Evolutionary conservation across 2,113 vertebrate species (phyloP), one percentile per base, ranked within the genome.

Genomic region (Amphilophus citrinellus): DNA sequence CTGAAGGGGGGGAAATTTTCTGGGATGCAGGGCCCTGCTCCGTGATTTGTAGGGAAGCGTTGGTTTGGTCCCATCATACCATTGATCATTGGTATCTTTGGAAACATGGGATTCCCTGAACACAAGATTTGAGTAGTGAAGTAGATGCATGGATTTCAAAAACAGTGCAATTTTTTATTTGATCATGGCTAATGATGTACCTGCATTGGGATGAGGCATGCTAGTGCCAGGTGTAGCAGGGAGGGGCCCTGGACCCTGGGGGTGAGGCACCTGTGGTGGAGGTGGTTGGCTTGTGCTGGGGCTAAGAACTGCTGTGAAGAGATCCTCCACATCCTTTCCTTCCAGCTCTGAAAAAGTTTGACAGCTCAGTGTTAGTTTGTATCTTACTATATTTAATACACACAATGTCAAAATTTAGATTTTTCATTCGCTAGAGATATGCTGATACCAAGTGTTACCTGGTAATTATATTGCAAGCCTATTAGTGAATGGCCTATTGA

Each of bases 251-350:
- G 95, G 87, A 83, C 95, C 95, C 8, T 94, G 96, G 78, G 96
- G 95, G 80, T 97, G 97, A 77, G 97, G 95, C 88, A 97, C 84
- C 80, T 97, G 95, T 88, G 96, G 93, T 81, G 95, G 86, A 77
- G 96, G 94, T 76, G 96, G 94, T 86, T 97, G 98, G 2, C 95
- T 91, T 6, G 96, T 91, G 79, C 92, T 97, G 85, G 98, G 98
- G 90, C 98, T 99, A 59, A 99, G 95, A 15, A 99, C 98, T 37
- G 98, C 98, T 42, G 98, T 98, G 86, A 99, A 99, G 83, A 99
- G 91, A 91, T 99, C 98, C 90, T 99, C 98, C 15, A 99, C 98
- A 91, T 99, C 98, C 92, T 99, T 99, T 76, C 98, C 98, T 91
- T 98, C 97, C 63, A 99, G 96, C 87, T 99, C 98, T 99, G 93